phyloP scores from a whole-genome alignment of 2,888 invertebrate species.

The Branchipolynoe longqiensis region DNA sequence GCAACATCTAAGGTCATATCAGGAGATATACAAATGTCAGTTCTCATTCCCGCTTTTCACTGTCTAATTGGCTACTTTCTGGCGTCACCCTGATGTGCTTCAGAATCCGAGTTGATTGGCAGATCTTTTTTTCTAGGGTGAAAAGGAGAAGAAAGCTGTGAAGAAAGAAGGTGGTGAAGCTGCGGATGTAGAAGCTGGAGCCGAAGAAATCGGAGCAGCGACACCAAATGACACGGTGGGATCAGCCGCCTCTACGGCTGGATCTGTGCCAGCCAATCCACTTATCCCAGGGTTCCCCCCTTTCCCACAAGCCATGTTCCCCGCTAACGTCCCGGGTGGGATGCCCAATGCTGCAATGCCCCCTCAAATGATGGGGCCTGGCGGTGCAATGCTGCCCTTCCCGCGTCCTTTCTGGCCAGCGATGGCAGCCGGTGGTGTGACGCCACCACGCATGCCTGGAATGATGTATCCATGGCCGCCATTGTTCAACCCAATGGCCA shows the following conservation, averaged over 20 bases:
- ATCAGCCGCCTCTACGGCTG: too few species aligned
- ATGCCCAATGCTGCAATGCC: conserved; percentile 34
- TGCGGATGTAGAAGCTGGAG: neutral
- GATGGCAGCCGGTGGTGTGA: conserved; percentile 39
- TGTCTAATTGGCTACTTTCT: too few species aligned
- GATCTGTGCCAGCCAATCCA: too few species aligned
- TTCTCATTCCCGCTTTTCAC: too few species aligned
- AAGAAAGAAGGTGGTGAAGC: neutral
- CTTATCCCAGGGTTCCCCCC: neutral
- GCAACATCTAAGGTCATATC: neutral
- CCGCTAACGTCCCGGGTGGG: conserved; percentile 7
- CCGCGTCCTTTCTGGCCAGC: conserved; percentile 45
- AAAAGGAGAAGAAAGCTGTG: conserved; percentile 52
- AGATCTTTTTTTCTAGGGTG: conserved; percentile 23
- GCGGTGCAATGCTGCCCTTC: conserved; percentile 12
- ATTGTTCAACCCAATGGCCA: conserved; percentile 34
- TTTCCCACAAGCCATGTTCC: conserved; percentile 17
- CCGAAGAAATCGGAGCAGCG: too few species aligned
- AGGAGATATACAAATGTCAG: too few species aligned
- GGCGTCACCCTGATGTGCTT: too few species aligned
- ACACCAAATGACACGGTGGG: too few species aligned
- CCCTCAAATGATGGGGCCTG: neutral
- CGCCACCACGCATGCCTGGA: conserved; percentile 7
- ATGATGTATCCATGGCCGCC: conserved; percentile 33
- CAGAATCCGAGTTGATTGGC: too few species aligned